phyloP scores from a whole-genome alignment of 2,113 vertebrate species.

The Solenodon paradoxus region DNA sequence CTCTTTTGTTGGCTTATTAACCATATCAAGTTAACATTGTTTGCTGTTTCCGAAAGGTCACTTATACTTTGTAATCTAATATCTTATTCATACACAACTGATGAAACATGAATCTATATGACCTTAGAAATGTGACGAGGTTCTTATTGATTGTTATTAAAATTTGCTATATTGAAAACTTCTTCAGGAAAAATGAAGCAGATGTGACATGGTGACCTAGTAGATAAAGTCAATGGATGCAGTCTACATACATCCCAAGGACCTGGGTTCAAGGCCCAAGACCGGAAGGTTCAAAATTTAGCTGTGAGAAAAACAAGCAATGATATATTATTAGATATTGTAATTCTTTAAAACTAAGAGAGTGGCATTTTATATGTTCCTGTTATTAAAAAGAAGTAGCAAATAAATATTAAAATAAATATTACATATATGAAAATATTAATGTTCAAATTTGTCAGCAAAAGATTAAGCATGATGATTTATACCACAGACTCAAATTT shows the following conservation, averaged over 20 bases:
- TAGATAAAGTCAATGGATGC: no score
- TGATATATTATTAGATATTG: neutral
- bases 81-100: conserved; percentile 76
- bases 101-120: conserved; percentile 70
- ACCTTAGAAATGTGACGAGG: conserved; percentile 63
- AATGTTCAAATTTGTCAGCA: neutral
- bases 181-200: neutral
- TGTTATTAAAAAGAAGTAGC: neutral
- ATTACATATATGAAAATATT: neutral
- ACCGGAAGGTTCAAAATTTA: no score
- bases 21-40: conserved; percentile 80
- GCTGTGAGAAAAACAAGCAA: neutral
- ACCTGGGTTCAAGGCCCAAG: no score
- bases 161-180: conserved; percentile 2
- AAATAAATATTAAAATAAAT: neutral
- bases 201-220: no score
- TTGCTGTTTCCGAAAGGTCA: conserved; percentile 77
- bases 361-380: neutral
- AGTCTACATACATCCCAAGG: no score
- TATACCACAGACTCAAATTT: neutral
- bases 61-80: conserved; percentile 82
- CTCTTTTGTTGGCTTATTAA: conserved; percentile 69
- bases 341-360: neutral
- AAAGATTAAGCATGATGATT: neutral
- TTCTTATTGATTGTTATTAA: conserved; percentile 67